phyloP scores from a whole-genome alignment of 2,113 vertebrate genomes.

The Psittacus erithacus region DNA sequence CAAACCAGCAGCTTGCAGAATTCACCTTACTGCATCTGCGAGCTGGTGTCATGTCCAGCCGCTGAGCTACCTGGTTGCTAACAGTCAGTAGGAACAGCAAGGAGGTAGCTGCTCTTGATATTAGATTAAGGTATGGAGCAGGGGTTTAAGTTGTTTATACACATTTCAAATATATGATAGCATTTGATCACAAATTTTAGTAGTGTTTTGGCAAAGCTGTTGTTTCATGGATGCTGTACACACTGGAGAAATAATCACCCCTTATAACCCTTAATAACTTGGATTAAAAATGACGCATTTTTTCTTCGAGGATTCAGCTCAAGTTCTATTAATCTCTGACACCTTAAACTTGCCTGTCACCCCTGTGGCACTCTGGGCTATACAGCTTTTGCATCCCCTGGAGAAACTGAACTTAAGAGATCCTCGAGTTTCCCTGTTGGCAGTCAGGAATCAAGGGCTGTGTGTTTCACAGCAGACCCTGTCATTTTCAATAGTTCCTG shows the following conservation, averaged over 20 bases:
- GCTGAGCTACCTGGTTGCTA: not conserved
- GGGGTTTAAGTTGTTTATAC: rapidly evolving
- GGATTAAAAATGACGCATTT: not conserved
- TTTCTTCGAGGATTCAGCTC: not conserved
- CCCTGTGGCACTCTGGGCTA: no score
- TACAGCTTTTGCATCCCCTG: not conserved
- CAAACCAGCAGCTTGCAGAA: not conserved
- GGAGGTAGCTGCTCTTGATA: not conserved
- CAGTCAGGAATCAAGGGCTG: not conserved
- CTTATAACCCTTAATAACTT: not conserved
- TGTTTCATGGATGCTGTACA: not conserved
- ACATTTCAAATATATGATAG: rapidly evolving
- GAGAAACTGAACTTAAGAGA: not conserved
- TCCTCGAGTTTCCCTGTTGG: not conserved
- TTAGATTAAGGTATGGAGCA: not conserved
- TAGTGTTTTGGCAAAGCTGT: not conserved
- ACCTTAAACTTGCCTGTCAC: not conserved
- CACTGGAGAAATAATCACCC: not conserved
- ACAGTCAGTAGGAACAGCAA: not conserved
- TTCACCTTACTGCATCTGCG: rapidly evolving
- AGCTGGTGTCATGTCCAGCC: not conserved
- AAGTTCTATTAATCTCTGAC: not conserved
- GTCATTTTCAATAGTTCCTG: not conserved
- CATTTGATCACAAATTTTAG: not conserved
- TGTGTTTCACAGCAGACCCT: not conserved